Base-by-base conservation (phyloP, 2,113 vertebrate genomes). In the Accipiter virgatus region DNA sequence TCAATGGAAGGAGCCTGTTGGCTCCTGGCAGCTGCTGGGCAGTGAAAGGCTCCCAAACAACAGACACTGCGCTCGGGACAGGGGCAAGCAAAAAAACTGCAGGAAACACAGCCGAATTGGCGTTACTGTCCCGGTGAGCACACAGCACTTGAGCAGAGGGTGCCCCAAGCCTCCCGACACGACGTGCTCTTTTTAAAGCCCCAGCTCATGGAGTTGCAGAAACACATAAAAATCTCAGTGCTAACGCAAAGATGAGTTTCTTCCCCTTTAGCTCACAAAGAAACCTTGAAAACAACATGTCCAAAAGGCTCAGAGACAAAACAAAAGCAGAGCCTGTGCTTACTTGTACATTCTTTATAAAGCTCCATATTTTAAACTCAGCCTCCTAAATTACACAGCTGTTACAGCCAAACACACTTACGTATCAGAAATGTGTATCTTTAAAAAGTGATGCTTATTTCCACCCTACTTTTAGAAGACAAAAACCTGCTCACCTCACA, bases 131-230 rank as follows among this genome's bases (percentile, higher is more conserved):
- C 48, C 67, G 15, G 22, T 1, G 50, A 81, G 75, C 63, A 65
- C 55, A 82, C 16, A 86, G 87, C 80, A 14, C 50, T 26, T 0
- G 31, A 65, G 56, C 23, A 67, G 58, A 82, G 40, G 17, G 25
- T 50, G 52, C 61, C 48, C 40, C 0, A 0, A 59, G 43, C 31
- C 40, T 59, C 71, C 40, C 0, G 0, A 19, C 47, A n/a, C 6
- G 0, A 22, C 2, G 0, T n/a, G 67, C 16, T 82, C 34, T 6
- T 67, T n/a, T n/a, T 6, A 73, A 52, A 89, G 77, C 63, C 80
- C 59, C 88, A 32, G 80, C 67, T 66, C 31, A 0, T 5, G 29
- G 43, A 72, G 62, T 17, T 63, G 40, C 68, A 77, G 55, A 40
- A 83, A 58, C 1, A 3, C 50, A 15, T 22, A 16, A 22, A 55